A percentile compares a stretch with the other conserved stretches of the same genome.
Evolutionary conservation across 2,113 vertebrate species (phyloP).

Genomic region (Barnardius zonarius): DNA sequence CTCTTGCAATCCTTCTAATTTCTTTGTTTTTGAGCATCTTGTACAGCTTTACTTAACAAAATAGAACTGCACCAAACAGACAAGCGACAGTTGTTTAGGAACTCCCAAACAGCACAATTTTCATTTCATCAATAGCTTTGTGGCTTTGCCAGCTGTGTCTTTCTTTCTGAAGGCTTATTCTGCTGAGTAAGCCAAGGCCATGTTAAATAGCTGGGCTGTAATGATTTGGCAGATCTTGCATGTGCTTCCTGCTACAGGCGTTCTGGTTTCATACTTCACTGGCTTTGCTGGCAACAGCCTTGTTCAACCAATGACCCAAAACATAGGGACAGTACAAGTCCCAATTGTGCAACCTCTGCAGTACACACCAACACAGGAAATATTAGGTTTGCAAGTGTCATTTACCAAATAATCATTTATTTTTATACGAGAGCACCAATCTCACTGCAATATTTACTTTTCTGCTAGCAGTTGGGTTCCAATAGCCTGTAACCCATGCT

Average conservation of each 20-base stretch:
- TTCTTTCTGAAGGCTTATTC: constrained; percentile 30
- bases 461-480: constrained; percentile 13
- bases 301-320: constrained; percentile 39
- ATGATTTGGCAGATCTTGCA: constrained; percentile 63
- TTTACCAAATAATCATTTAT: constrained; percentile 44
- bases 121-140: constrained; percentile 48
- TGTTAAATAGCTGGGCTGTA: constrained; percentile 53
- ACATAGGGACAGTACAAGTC: constrained; percentile 16
- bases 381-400: constrained; percentile 45
- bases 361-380: constrained; percentile 37
- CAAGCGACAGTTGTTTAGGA: neutral
- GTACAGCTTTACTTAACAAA: constrained; percentile 27
- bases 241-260: constrained; percentile 24
- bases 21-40: constrained; percentile 45
- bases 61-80: neutral
- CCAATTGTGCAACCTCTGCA: constrained; percentile 51
- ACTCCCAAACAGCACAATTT: constrained; percentile 34
- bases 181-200: constrained; percentile 64
- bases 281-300: constrained; percentile 47
- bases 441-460: constrained; percentile 33
- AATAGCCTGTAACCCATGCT: constrained; percentile 6
- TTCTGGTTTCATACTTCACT: constrained; percentile 59
- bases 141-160: constrained; percentile 49
- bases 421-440: constrained; percentile 10
- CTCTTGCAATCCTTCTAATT: neutral